These are phyloP conservation scores for Hoplostethus atlanticus DNA, from an alignment of 2,797 vertebrate genomes.

Conservation along the genomic window DNA sequence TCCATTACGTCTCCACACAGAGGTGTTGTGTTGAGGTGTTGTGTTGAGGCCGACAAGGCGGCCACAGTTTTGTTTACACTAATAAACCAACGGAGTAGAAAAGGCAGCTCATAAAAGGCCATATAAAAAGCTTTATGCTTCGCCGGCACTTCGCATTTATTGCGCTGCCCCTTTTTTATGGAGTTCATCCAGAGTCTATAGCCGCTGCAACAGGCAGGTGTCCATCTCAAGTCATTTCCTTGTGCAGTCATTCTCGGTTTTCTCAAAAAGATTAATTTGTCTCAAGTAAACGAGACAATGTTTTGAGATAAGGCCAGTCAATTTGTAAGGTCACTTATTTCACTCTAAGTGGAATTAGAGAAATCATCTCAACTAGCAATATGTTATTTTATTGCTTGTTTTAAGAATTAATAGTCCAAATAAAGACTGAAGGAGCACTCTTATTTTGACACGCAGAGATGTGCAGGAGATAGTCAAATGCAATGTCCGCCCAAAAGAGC, in stretches of 20 bases:
- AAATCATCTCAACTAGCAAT: no score
- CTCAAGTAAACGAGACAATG: no score
- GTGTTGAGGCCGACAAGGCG: neutral
- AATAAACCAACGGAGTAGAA: constrained; percentile 23
- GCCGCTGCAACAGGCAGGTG: neutral
- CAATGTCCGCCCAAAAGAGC: no score
- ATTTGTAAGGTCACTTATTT: no score
- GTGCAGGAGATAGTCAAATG: no score
- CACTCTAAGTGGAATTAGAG: no score
- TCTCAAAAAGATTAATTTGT: neutral
- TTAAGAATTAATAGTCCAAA: no score
- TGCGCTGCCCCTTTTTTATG: constrained; percentile 19
- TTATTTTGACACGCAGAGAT: no score
- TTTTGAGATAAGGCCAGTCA: no score
- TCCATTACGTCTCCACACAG: neutral
- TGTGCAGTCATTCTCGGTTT: constrained; percentile 1
- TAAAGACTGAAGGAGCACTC: no score
- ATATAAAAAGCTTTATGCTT: constrained; percentile 40
- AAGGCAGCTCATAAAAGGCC: constrained; percentile 35
- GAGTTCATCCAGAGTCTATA: constrained; percentile 24
- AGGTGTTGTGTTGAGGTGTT: neutral
- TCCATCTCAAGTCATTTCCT: neutral
- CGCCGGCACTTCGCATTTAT: constrained; percentile 32
- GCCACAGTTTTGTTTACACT: constrained; percentile 33
- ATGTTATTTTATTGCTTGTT: no score